These are phyloP conservation scores for Drosophila ercepeae DNA, from an alignment of 1,140 invertebrate species.

Conservation along the genomic window DNA sequence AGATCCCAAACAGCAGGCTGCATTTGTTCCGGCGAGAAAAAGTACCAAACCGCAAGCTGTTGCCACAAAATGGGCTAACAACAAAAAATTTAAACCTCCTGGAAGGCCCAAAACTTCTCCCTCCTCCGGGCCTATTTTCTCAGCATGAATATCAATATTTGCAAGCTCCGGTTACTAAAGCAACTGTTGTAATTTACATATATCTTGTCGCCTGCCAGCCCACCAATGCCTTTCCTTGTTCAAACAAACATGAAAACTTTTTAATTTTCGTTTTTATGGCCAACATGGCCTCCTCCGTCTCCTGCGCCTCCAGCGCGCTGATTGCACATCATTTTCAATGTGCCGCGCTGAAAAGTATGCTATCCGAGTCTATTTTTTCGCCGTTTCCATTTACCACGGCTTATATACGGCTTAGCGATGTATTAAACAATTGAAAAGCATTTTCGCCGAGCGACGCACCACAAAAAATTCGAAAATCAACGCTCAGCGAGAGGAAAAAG, in stretches of 20 bases:
- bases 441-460: constrained; percentile 39
- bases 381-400: constrained; percentile 58
- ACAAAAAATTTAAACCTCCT: not conserved
- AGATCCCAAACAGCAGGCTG: constrained; percentile 2
- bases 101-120: not conserved
- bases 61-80: constrained; percentile 26
- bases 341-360: constrained; percentile 8
- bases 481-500: not conserved
- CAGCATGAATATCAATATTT: constrained; percentile 70
- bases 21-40: constrained; percentile 14
- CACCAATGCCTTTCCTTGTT: not conserved
- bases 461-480: constrained; percentile 14
- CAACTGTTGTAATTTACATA: constrained; percentile 74
- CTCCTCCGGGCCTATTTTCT: not conserved
- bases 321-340: constrained; percentile 76
- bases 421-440: constrained; percentile 81
- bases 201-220: not conserved
- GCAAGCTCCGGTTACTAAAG: constrained; percentile 56
- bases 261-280: constrained; percentile 78
- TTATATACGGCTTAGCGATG: constrained; percentile 71
- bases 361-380: constrained; percentile 30
- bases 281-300: constrained; percentile 15
- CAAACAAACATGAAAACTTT: constrained; percentile 65
- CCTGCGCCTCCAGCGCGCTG: constrained; percentile 32
- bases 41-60: constrained; percentile 55